These are phyloP conservation scores for Neosilurus hyrtlii DNA, from an alignment of 2,797 vertebrate species.

Conservation along the genomic window DNA sequence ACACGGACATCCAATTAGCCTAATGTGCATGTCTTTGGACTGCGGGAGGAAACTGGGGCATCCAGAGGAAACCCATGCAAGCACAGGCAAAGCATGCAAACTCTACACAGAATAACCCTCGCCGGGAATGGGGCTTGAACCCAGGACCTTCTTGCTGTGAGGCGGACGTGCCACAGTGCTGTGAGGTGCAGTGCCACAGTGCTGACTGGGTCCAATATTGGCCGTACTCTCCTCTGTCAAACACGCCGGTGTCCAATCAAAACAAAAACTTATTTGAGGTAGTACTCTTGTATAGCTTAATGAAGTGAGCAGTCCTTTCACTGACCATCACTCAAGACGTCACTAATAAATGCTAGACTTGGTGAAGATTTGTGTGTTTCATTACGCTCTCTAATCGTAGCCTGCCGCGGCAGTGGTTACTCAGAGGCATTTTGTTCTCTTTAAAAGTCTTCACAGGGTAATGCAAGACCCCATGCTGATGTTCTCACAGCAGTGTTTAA, in stretches of 20 bases:
- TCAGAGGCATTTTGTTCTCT: background rate
- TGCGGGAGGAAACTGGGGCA: too few relatives aligned
- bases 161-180: background rate
- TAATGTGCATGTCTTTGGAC: too few relatives aligned
- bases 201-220: background rate
- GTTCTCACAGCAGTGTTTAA: slow-evolving; percentile 23
- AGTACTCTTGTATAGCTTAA: background rate
- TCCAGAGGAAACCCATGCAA: too few relatives aligned
- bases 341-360: background rate
- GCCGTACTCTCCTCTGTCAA: too few relatives aligned
- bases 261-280: background rate
- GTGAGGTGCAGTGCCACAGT: too few relatives aligned
- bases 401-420: background rate
- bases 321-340: background rate
- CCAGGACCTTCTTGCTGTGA: too few relatives aligned
- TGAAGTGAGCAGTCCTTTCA: background rate
- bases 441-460: background rate
- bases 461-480: slow-evolving; percentile 2
- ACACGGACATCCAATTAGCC: too few relatives aligned
- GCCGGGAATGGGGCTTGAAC: too few relatives aligned
- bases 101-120: too few relatives aligned
- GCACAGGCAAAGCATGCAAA: too few relatives aligned
- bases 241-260: background rate
- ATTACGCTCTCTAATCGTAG: background rate
- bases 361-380: background rate